phyloP scores from a whole-genome alignment of 2,888 invertebrate genomes.

The Busseola fusca region DNA sequence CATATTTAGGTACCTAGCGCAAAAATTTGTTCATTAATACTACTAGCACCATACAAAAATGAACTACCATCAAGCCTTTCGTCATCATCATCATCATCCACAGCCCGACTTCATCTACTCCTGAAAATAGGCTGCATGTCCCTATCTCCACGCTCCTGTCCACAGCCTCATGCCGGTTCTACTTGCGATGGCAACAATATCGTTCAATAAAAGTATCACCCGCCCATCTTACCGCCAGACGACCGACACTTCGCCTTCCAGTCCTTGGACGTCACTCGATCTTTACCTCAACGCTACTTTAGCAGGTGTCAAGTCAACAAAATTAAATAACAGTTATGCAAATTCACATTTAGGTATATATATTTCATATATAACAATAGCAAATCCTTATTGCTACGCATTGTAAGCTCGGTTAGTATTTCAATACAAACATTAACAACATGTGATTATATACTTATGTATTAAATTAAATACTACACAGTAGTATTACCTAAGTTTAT shows the following conservation, averaged over 20 bases:
- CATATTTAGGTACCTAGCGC: not conserved
- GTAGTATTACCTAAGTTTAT: conserved; percentile 57
- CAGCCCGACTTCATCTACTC: no score
- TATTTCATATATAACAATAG: conserved; percentile 17
- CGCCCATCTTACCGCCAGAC: no score
- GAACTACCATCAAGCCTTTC: not conserved
- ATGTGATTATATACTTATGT: not conserved
- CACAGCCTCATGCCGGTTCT: no score
- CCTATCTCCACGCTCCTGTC: no score
- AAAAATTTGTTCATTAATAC: no score
- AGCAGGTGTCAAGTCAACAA: not conserved
- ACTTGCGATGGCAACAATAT: no score
- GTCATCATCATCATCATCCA: no score
- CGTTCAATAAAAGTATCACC: no score
- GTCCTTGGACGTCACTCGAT: no score
- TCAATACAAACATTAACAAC: conserved; percentile 27
- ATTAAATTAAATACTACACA: conserved; percentile 59
- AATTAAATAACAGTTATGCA: not conserved
- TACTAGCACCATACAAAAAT: not conserved
- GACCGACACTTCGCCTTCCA: no score
- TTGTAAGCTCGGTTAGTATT: conserved; percentile 32
- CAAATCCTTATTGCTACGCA: conserved; percentile 25
- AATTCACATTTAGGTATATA: conserved; percentile 17
- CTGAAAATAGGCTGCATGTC: no score
- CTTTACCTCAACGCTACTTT: no score